phyloP scores from a whole-genome alignment of 2,113 vertebrate genomes.

The Rhipidura dahli region DNA sequence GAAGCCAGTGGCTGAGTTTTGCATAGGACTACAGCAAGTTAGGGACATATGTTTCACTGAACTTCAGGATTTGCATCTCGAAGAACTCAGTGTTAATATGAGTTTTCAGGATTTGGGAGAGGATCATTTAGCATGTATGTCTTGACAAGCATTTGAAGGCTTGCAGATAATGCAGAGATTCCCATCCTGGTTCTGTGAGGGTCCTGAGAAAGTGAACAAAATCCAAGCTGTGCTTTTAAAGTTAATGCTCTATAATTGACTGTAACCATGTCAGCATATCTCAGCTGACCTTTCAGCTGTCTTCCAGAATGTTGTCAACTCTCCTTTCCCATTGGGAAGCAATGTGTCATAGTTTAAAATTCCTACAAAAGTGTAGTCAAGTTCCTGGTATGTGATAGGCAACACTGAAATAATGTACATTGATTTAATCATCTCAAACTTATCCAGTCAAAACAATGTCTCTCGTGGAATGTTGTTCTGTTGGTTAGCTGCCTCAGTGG shows the following conservation, averaged over 20 bases:
- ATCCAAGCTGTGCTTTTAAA: neutral
- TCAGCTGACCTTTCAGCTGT: neutral
- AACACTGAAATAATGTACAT: neutral
- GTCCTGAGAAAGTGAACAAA: neutral
- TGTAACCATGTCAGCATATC: neutral
- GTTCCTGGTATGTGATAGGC: neutral
- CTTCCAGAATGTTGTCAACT: neutral
- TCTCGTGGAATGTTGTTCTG: neutral
- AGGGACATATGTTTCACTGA: neutral
- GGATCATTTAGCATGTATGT: neutral
- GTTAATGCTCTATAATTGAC: neutral
- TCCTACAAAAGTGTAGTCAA: neutral
- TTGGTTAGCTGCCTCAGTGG: neutral
- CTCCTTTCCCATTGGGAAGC: neutral
- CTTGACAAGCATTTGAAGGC: neutral
- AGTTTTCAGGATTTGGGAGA: neutral
- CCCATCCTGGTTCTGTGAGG: neutral
- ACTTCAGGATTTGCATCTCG: neutral
- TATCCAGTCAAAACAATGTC: neutral
- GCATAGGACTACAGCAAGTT: neutral
- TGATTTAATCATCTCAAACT: neutral
- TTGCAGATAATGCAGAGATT: neutral
- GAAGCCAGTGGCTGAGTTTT: neutral
- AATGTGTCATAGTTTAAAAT: neutral
- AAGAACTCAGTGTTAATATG: neutral